phyloP scores from a whole-genome alignment of 2,888 invertebrate genomes.

The Apamea monoglypha region DNA sequence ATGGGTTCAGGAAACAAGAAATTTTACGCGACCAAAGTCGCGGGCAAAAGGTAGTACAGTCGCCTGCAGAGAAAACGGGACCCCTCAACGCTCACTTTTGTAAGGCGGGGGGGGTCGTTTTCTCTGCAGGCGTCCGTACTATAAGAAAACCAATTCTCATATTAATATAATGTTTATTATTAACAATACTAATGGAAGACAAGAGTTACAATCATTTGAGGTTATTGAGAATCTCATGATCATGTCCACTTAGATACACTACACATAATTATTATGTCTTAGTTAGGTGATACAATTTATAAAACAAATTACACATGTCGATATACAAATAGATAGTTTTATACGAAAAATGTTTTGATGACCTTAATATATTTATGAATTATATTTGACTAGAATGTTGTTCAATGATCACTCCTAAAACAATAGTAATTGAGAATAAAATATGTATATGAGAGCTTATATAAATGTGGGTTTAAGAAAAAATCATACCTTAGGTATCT shows the following conservation, averaged over 20 bases:
- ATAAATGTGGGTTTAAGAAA: not conserved
- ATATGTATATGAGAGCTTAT: too few relatives aligned
- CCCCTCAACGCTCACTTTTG: too few relatives aligned
- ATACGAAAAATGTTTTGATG: not conserved
- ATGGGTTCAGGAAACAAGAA: too few relatives aligned
- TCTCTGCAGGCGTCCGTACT: too few relatives aligned
- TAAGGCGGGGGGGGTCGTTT: too few relatives aligned
- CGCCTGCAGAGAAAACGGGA: too few relatives aligned
- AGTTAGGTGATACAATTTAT: not conserved
- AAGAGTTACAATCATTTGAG: conserved; percentile 43
- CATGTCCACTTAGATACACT: conserved; percentile 19
- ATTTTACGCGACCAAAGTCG: too few relatives aligned
- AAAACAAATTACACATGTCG: not conserved
- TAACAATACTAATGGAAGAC: conserved; percentile 70
- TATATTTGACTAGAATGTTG: not conserved
- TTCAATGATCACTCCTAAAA: not conserved
- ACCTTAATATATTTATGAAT: not conserved
- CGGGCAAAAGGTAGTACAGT: too few relatives aligned
- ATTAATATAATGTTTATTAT: conserved; percentile 53
- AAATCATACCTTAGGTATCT: not conserved
- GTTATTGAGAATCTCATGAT: not conserved
- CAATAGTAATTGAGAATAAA: not conserved
- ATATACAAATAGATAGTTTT: not conserved
- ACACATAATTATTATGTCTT: not conserved
- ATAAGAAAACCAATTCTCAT: conserved; percentile 9